Conservation (phyloP, 2,113 vertebrate species). For the Zootoca vivipara region DNA sequence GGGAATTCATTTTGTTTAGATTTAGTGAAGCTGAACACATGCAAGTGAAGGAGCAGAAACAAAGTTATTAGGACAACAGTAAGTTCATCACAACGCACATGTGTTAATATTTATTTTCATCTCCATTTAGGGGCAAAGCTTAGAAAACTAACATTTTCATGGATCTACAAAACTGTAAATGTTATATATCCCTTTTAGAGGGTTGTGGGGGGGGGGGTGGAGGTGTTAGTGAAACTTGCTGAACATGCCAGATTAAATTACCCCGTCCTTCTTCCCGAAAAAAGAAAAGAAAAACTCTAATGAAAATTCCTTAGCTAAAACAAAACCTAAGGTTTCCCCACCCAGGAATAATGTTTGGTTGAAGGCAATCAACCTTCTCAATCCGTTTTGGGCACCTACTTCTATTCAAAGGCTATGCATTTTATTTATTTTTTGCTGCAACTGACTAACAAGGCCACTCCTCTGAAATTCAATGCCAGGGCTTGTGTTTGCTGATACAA, state of each 20-base stretch:
- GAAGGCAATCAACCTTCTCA: background rate
- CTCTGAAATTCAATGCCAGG: background rate
- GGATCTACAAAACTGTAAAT: background rate
- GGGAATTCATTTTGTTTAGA: background rate
- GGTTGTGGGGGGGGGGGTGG: no score
- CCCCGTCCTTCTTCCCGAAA: background rate
- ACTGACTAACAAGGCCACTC: background rate
- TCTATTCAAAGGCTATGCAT: background rate
- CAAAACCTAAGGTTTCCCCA: no score
- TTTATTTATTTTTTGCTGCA: background rate
- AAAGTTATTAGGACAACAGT: background rate
- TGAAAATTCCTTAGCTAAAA: no score
- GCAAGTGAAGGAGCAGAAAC: background rate
- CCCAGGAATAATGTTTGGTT: no score
- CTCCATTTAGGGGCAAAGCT: background rate
- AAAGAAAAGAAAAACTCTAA: no score
- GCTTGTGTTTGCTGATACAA: background rate
- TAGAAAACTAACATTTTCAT: background rate
- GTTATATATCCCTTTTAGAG: no score
- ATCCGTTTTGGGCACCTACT: background rate
- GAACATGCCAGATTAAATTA: background rate
- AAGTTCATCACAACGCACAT: background rate
- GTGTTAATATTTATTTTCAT: background rate
- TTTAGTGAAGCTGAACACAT: background rate
- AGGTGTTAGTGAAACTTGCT: no score